Evolutionary conservation across 2,113 vertebrate species (phyloP).

Genomic region (Sander lucioperca): DNA sequence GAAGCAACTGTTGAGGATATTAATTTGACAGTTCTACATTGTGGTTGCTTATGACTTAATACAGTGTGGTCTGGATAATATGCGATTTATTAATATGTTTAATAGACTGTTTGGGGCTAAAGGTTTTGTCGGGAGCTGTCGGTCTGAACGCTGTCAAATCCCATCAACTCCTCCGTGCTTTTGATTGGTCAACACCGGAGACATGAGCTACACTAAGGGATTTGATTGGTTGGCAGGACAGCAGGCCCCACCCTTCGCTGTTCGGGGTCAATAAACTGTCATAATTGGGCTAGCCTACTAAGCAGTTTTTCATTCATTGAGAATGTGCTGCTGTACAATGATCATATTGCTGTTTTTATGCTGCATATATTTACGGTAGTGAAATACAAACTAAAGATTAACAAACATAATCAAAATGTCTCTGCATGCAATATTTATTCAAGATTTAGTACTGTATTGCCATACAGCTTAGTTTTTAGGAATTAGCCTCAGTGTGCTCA

Average conservation of each 20-base stretch:
- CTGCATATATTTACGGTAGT: neutral
- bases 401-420: neutral
- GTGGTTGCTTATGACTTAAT: neutral
- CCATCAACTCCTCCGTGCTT: neutral
- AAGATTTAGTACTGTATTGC: too few relatives aligned
- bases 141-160: neutral
- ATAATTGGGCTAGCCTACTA: neutral
- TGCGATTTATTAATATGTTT: neutral
- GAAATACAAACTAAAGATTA: neutral
- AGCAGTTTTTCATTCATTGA: neutral
- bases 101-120: neutral
- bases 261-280: constrained; percentile 16
- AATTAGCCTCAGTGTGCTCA: too few relatives aligned
- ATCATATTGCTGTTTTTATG: neutral
- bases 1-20: neutral
- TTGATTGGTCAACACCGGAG: constrained; percentile 42
- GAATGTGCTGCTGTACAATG: neutral
- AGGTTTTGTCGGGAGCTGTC: neutral
- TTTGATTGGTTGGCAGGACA: constrained; percentile 27
- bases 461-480: too few relatives aligned
- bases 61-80: too few relatives aligned
- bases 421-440: neutral
- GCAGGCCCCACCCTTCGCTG: neutral
- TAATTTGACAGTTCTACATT: neutral
- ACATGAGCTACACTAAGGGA: neutral